Conservation (phyloP, 2,113 vertebrate species). For the Morone chrysops region DNA sequence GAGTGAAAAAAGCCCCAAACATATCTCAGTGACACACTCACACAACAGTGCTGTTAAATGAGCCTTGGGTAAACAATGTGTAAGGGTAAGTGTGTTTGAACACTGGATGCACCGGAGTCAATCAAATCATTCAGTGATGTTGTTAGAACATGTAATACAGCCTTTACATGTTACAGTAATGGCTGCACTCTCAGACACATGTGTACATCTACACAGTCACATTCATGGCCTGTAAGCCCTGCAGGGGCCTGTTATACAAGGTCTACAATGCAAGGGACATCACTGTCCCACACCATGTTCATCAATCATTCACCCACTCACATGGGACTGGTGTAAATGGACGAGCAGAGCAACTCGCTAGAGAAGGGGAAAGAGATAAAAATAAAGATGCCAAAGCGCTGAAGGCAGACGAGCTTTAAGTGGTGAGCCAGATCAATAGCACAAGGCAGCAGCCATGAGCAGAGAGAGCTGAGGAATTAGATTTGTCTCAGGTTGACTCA, state of each 20-base stretch:
- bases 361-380: slow-evolving; percentile 34
- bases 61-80: background rate
- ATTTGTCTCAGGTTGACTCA: slow-evolving; percentile 60
- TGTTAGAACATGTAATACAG: slow-evolving; percentile 14
- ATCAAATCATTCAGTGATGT: background rate
- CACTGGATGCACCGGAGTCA: background rate
- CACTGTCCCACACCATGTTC: slow-evolving; percentile 29
- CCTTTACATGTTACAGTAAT: slow-evolving; percentile 20
- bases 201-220: slow-evolving; percentile 16
- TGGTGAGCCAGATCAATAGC: slow-evolving; percentile 65
- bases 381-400: slow-evolving; percentile 54
- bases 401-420: slow-evolving; percentile 48
- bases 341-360: slow-evolving; percentile 21
- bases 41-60: slow-evolving; percentile 5
- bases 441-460: slow-evolving; percentile 40
- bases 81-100: background rate
- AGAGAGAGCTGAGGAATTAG: slow-evolving; percentile 55
- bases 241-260: slow-evolving; percentile 50
- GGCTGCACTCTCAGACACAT: slow-evolving; percentile 1
- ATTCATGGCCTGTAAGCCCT: slow-evolving; percentile 20
- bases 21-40: background rate
- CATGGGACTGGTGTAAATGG: slow-evolving; percentile 41
- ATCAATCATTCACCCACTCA: slow-evolving; percentile 65
- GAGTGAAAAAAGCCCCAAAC: background rate
- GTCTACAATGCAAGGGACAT: slow-evolving; percentile 26